Conservation (phyloP, 2,113 vertebrate species). For the Lophius piscatorius region DNA sequence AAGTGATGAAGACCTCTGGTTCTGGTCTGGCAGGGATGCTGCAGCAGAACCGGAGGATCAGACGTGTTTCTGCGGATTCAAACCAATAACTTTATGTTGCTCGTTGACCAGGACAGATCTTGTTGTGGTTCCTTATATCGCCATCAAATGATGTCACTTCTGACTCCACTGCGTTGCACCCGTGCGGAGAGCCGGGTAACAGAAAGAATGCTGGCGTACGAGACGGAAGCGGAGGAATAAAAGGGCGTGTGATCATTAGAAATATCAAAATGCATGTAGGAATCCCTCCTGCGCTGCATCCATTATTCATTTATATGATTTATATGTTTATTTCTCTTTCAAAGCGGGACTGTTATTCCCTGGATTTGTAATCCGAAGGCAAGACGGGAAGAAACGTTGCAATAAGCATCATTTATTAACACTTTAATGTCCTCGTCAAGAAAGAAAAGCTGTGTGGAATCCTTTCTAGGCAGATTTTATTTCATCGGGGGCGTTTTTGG, state of each 20-base stretch:
- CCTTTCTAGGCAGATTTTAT: too few species aligned
- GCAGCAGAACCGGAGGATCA: conserved; percentile 10
- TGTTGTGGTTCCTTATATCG: conserved; percentile 6
- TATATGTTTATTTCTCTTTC: conserved; percentile 65
- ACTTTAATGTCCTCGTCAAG: too few species aligned
- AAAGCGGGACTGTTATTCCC: conserved; percentile 46
- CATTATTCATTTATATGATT: conserved; percentile 68
- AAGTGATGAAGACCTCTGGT: conserved; percentile 14
- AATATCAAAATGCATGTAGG: conserved; percentile 21
- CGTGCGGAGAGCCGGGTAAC: too few species aligned
- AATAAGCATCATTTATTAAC: conserved; percentile 58
- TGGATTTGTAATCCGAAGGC: conserved; percentile 49
- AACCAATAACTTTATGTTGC: conserved; percentile 6
- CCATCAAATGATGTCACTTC: conserved; percentile 16
- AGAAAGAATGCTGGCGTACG: conserved; percentile 25
- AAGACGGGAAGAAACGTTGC: conserved; percentile 57
- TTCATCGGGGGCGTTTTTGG: too few species aligned
- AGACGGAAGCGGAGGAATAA: conserved; percentile 26
- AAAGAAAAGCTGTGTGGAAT: too few species aligned
- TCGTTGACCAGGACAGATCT: neutral
- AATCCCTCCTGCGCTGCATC: conserved; percentile 19
- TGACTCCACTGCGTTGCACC: conserved; percentile 14
- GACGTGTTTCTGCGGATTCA: conserved; percentile 18
- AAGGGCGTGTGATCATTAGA: conserved; percentile 41
- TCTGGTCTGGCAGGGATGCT: neutral